These are phyloP conservation scores for Gambusia affinis DNA, from an alignment of 2,113 vertebrate genomes.

Conservation along the genomic window DNA sequence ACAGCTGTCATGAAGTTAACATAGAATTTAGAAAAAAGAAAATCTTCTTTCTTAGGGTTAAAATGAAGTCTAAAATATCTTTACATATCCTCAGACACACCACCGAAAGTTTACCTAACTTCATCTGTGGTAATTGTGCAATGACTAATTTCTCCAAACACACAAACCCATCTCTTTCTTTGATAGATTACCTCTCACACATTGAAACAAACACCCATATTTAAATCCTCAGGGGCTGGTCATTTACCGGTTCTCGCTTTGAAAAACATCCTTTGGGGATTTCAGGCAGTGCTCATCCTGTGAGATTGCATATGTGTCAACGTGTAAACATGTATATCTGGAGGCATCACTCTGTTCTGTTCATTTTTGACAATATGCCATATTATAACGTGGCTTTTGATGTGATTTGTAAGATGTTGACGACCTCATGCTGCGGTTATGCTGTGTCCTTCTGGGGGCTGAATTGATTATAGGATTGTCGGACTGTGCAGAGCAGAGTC, in stretches of 20 bases:
- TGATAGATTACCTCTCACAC: constrained; percentile 9
- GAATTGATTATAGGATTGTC: constrained; percentile 58
- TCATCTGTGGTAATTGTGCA: constrained; percentile 15
- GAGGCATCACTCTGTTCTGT: constrained; percentile 55
- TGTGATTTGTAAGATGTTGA: constrained; percentile 56
- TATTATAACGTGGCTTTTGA: constrained; percentile 42
- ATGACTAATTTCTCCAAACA: constrained; percentile 25
- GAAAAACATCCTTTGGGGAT: constrained; percentile 72
- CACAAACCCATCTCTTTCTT: constrained; percentile 17
- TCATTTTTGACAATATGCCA: constrained; percentile 57
- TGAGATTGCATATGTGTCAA: constrained; percentile 60
- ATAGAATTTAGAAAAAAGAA: not conserved
- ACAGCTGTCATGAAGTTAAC: too few relatives aligned
- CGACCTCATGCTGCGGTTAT: constrained; percentile 19
- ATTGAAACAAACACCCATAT: not conserved
- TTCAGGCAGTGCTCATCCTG: constrained; percentile 63
- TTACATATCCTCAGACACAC: not conserved
- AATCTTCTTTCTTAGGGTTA: not conserved
- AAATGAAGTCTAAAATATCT: constrained; percentile 9
- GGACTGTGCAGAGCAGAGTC: constrained; percentile 44
- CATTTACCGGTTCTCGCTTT: constrained; percentile 36
- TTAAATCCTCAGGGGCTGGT: constrained; percentile 43
- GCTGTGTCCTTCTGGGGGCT: constrained; percentile 43
- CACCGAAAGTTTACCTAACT: constrained; percentile 22
- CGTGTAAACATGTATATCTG: constrained; percentile 71